Evolutionary conservation across 2,888 invertebrate genomes (phyloP), one percentile per base, ranked within the genome.

Genomic region (Macrosiphum euphorbiae): DNA sequence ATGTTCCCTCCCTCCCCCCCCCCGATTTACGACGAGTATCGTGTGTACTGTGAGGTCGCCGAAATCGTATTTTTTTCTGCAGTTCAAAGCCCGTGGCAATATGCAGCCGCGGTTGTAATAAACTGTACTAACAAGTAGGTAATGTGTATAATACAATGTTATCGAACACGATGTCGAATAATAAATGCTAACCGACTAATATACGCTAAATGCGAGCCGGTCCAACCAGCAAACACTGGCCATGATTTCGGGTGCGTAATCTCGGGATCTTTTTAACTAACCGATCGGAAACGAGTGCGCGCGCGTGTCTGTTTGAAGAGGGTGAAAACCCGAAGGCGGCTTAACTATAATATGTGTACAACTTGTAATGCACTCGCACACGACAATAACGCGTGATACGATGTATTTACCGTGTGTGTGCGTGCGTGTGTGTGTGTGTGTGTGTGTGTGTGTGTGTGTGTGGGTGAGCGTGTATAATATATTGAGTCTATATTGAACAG

Each of bases 241-340:
- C 20, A 41, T 24, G 24, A 52, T 90, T 55, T 55, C 55, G 88
- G 35, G 88, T 20, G 90, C 61, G 26, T 61, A 90, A 90, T 61
- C 58, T 89, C 44, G 8, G 78, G 35, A 47, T 44, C 47, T 44
- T 90, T 90, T 90, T 28, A 44, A 90, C 61, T 58, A 90, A 90
- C 90, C 61, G 61, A 61, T 67, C n/a, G 58, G 26, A 90, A 90
- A 88, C 35, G 35, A 52, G 52, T 86, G 20, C 50, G 61, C 24
- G 58, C 58, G 41, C 58, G 44, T 47, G 91, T 44, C 61, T 52
- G 67, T 67, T 88, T 52, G 87, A 88, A 92, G 41, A 88, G 88
- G 88, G 92, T 52, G 88, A 92, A 50, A 67, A 58, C 67, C 35
- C 87, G 41, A 41, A 28, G 87, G 61, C 50, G 50, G 61, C 86